A percentile compares a stretch with the other conserved stretches of the same genome.
Conservation (phyloP, 2,113 vertebrate species). For the Isichthys henryi region DNA sequence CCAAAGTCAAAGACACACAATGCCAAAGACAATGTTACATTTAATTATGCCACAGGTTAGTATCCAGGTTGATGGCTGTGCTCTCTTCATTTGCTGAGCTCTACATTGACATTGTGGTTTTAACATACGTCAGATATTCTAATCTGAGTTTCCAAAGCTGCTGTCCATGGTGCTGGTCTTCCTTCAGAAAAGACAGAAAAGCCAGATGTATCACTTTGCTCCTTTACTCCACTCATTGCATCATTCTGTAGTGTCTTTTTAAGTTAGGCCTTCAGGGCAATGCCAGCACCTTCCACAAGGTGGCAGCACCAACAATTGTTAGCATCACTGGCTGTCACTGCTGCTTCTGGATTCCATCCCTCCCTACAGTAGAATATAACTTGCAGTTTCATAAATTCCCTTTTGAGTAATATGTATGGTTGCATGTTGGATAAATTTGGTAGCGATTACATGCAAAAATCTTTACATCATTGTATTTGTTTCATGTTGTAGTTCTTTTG, state of each 20-base stretch:
- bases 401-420: neutral
- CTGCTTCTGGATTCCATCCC: neutral
- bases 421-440: neutral
- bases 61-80: neutral
- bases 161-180: neutral
- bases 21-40: neutral
- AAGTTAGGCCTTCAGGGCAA: neutral
- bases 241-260: neutral
- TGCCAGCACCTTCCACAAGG: neutral
- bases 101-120: neutral
- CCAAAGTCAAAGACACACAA: neutral
- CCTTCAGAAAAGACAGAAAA: neutral
- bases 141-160: neutral
- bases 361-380: neutral
- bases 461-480: neutral
- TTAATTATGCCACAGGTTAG: neutral
- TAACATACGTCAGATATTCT: neutral
- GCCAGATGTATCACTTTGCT: neutral
- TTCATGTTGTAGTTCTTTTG: neutral
- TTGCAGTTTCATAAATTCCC: neutral
- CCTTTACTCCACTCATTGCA: neutral
- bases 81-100: neutral
- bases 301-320: neutral
- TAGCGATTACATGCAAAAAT: neutral
- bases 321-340: neutral